Evolutionary conservation across 1,140 invertebrate species (phyloP), one percentile per base, ranked within the genome.

Genomic region (Rhynchophorus ferrugineus): DNA sequence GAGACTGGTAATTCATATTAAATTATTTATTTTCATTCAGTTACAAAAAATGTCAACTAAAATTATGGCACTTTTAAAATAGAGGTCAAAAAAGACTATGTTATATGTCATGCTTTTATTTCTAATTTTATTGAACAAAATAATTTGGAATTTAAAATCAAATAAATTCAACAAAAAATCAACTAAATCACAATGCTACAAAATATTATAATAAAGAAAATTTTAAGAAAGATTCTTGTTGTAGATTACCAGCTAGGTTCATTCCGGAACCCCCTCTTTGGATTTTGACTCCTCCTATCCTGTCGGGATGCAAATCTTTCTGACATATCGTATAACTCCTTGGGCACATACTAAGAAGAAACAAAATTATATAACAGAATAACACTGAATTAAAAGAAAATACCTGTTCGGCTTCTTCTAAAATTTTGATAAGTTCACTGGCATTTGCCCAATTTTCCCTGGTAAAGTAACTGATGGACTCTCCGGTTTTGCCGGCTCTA

Each of bases 361-460:
- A 33, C 14, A 8, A 9, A 13, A 2, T 9, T 11, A 45, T 17
- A n/a, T n/a, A n/a, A n/a, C n/a, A n/a, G n/a, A n/a, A n/a, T n/a
- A n/a, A n/a, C n/a, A n/a, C n/a, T n/a, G n/a, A n/a, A n/a, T n/a
- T n/a, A n/a, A n/a, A n/a, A 7, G 9, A 38, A 52, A 46, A 60
- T 62, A 73, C 80, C 64, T 87, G 85, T 52, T 75, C 66, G 11
- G 84, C 84, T 70, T 87, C 83, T 64, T 84, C 79, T 7, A 95
- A 69, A 36, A 95, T 91, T 51, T 78, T 73, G n/a, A 95, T 89
- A 2, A 96, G 70, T 52, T 90, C 84, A 42, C 74, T 70, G 2
- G 91, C 89, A 65, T 87, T 78, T 22, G 71, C 78, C 82, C 85
- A 88, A 71, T 97, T 89, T 33, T 72, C n/a, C n/a, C n/a, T n/a